Evolutionary conservation across 2,888 invertebrate species (phyloP).

Genomic region (Suillia variegata): DNA sequence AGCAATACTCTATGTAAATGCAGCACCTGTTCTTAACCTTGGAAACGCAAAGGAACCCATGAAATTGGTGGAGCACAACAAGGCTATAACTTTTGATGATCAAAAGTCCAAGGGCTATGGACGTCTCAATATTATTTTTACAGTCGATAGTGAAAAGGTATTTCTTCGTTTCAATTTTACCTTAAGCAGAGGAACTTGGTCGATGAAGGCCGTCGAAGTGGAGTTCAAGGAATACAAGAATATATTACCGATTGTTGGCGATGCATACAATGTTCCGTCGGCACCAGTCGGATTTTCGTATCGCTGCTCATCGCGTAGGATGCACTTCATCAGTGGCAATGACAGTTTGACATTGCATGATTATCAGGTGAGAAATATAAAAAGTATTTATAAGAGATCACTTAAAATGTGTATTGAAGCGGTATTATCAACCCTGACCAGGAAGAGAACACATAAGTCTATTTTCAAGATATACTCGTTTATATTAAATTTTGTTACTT

Average conservation of each 20-base stretch:
- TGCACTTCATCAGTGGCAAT: conserved; percentile 63
- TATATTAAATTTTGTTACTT: conserved; percentile 7
- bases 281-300: conserved; percentile 67
- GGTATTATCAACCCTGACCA: no score
- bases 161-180: conserved; percentile 67
- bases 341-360: conserved; percentile 63
- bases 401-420: background rate
- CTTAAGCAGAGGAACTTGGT: conserved; percentile 64
- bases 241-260: conserved; percentile 44
- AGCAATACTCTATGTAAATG: conserved; percentile 65
- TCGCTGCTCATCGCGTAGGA: conserved; percentile 62
- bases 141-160: conserved; percentile 59
- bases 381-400: background rate
- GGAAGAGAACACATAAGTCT: background rate
- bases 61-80: conserved; percentile 45
- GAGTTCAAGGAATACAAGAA: conserved; percentile 57
- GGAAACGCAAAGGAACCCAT: conserved; percentile 39
- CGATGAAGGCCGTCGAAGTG: conserved; percentile 65
- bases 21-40: conserved; percentile 63
- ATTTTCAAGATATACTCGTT: background rate
- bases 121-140: conserved; percentile 52
- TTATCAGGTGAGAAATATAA: conserved; percentile 62
- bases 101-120: conserved; percentile 46
- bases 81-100: conserved; percentile 53
- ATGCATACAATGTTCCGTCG: conserved; percentile 53